Evolutionary conservation across 2,888 invertebrate genomes (phyloP), one percentile per base, ranked within the genome.

Genomic region (Drosophila nigricruria): DNA sequence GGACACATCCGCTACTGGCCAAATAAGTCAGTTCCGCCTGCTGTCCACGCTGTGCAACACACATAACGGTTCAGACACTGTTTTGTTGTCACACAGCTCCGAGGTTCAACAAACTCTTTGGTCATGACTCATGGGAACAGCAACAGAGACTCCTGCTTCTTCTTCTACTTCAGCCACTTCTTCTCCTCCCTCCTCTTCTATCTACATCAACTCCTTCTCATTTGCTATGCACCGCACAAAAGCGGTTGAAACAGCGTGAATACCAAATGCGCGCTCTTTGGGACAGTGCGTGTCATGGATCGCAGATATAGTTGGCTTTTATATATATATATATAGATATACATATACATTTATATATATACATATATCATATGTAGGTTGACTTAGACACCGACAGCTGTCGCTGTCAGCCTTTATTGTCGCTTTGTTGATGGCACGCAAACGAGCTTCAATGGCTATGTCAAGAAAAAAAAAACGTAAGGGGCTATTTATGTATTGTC

Each of bases 221-320:
- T 86, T 86, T 77, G 66, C 73, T 88, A 86, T 86, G 86, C 86
- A 84, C 78, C 81, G 36, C 65, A 81, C 84, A 80, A 79, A 68
- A 77, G 71, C 65, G 45, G 43, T 20, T 30, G 43, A 54, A 79
- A 72, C 73, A 71, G 74, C 78, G 74, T 82, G 86, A 78, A 86
- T 86, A 88, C 89, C 76, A 86, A 86, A 80, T 67, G 73, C 74
- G 42, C 43, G 36, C 16, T 59, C 40, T 63, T 61, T 40, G 59
- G 59, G 56, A 47, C 70, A 62, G 71, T 76, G 76, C 68, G 68
- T 78, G 80, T 63, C 80, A 60, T 69, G 65, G 64, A 59, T 79
- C 43, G 53, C 30, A 75, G 64, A 63, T 57, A 69, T 58, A 56
- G 65, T 62, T 58, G 58, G 36, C 25, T 27, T 27, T 23, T 6